Evolutionary conservation across 2,888 invertebrate species (phyloP).

Genomic region (Ferdinandea cuprea): DNA sequence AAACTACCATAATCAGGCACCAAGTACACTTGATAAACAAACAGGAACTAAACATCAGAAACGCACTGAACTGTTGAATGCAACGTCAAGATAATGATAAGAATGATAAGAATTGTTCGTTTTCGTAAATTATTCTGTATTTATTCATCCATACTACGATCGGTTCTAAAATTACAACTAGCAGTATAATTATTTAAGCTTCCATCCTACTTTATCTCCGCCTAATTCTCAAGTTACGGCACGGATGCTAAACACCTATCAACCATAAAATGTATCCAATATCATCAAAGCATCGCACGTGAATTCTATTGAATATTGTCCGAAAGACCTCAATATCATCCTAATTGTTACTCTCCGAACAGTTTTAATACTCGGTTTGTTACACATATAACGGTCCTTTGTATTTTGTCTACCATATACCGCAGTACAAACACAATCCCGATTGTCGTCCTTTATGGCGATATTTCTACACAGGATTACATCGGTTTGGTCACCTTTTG

Average conservation of each 20-base stretch:
- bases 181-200: no score
- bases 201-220: no score
- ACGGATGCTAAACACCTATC: background rate
- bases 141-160: no score
- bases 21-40: no score
- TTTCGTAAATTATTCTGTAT: no score
- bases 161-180: no score
- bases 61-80: no score
- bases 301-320: conserved; percentile 38
- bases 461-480: conserved; percentile 53
- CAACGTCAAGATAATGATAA: no score
- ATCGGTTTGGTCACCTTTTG: conserved; percentile 66
- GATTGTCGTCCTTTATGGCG: conserved; percentile 29
- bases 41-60: no score
- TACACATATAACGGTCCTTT: conserved; percentile 12
- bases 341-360: conserved; percentile 53
- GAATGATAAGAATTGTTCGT: no score
- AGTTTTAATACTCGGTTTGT: conserved; percentile 28
- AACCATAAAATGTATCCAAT: background rate
- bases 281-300: background rate
- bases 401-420: conserved; percentile 22
- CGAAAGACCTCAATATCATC: conserved; percentile 35
- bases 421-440: conserved; percentile 48
- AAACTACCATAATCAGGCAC: no score
- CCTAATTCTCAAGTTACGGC: no score